A percentile compares a stretch with the other conserved stretches of the same genome.
Conservation (phyloP, 2,888 invertebrate genomes). For the Encarsia formosa region DNA sequence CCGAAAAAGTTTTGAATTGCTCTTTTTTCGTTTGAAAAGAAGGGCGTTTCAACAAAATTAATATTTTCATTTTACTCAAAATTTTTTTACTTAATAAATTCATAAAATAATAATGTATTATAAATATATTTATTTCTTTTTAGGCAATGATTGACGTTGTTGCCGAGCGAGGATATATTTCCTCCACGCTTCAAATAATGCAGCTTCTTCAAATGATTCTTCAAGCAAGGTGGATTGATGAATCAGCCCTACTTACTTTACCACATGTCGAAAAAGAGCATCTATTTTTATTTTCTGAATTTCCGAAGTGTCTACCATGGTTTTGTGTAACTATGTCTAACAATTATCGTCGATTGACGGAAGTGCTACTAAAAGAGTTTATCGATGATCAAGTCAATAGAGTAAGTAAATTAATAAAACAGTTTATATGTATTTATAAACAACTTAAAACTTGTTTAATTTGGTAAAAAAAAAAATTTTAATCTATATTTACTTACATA, state of each 20-base stretch:
- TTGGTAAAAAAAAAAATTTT: too few species aligned
- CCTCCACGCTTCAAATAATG: slow-evolving; percentile 73
- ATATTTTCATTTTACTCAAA: slow-evolving; percentile 1
- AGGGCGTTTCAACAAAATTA: too few species aligned
- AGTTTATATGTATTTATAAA: too few species aligned
- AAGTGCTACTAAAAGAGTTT: slow-evolving; percentile 59
- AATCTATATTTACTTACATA: neutral
- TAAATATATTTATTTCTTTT: neutral
- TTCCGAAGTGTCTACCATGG: slow-evolving; percentile 55
- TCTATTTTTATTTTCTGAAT: slow-evolving; percentile 55
- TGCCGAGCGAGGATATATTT: slow-evolving; percentile 87
- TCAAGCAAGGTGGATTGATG: slow-evolving; percentile 84
- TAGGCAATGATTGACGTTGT: slow-evolving; percentile 95
- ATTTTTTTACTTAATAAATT: neutral
- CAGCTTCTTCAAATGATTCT: slow-evolving; percentile 83
- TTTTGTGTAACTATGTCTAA: slow-evolving; percentile 56
- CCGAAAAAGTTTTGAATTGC: too few species aligned
- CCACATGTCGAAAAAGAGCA: slow-evolving; percentile 70
- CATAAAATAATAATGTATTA: neutral
- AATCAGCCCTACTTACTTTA: slow-evolving; percentile 70
- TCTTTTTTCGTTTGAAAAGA: too few species aligned
- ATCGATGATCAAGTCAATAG: slow-evolving; percentile 68
- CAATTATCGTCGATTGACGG: slow-evolving; percentile 61
- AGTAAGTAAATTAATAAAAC: slow-evolving; percentile 53
- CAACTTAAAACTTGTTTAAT: neutral